These are phyloP conservation scores for Colostygia pectinataria DNA, from an alignment of 2,888 invertebrate species.

Conservation along the genomic window DNA sequence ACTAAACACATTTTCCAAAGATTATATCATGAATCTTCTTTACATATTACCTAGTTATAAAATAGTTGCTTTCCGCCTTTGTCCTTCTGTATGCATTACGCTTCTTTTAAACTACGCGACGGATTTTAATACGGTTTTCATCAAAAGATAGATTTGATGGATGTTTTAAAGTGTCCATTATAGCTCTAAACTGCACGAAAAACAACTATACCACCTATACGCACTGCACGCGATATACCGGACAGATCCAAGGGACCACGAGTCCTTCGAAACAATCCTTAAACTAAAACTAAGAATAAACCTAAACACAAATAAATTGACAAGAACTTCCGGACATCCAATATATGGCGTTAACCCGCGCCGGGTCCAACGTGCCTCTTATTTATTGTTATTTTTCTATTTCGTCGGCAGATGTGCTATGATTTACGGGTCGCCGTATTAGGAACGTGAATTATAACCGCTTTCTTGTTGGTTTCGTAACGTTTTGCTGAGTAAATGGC, in stretches of 20 bases:
- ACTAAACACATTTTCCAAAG: too few relatives aligned
- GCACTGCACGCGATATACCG: too few relatives aligned
- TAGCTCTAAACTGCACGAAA: too few relatives aligned
- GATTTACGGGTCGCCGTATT: slow-evolving; percentile 78
- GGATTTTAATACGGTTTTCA: too few relatives aligned
- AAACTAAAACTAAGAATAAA: slow-evolving; percentile 8
- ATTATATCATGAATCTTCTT: too few relatives aligned
- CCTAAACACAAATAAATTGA: slow-evolving; percentile 24
- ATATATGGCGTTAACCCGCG: slow-evolving; percentile 55
- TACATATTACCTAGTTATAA: too few relatives aligned
- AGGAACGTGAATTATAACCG: slow-evolving; percentile 71
- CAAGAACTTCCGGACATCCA: slow-evolving; percentile 32
- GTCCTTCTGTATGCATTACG: too few relatives aligned
- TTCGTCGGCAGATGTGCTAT: slow-evolving; percentile 80
- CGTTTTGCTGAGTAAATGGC: slow-evolving; percentile 30
- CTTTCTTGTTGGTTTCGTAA: slow-evolving; percentile 52
- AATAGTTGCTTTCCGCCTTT: too few relatives aligned
- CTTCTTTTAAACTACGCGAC: too few relatives aligned
- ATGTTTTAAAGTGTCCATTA: too few relatives aligned
- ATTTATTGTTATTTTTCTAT: slow-evolving; percentile 84
- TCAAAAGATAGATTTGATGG: too few relatives aligned
- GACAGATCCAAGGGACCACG: background rate
- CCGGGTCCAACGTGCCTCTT: slow-evolving; percentile 41
- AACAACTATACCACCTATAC: too few relatives aligned
- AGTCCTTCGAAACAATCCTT: background rate